A percentile compares a stretch with the other conserved stretches of the same genome.
phyloP scores from a whole-genome alignment of 2,797 vertebrate genomes.

The Monodelphis domestica region DNA sequence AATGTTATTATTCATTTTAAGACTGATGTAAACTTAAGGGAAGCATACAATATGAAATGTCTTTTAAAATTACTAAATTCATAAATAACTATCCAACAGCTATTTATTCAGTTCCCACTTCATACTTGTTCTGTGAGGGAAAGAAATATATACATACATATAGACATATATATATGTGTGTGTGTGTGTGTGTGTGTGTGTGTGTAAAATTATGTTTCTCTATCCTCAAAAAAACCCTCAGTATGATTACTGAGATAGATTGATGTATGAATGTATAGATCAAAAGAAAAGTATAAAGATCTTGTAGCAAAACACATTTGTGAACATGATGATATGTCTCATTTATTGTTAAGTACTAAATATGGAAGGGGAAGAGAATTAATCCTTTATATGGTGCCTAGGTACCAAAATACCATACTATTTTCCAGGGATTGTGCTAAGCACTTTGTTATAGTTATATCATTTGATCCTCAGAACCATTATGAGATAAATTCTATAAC shows the following conservation, averaged over 20 bases:
- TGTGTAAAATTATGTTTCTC: no score
- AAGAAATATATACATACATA: not conserved
- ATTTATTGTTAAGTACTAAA: not conserved
- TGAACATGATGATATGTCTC: not conserved
- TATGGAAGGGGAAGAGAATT: not conserved
- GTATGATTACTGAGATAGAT: not conserved
- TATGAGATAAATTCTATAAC: not conserved
- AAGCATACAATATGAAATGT: not conserved
- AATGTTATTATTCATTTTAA: not conserved
- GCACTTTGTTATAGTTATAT: not conserved
- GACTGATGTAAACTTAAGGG: not conserved
- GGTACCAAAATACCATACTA: no score
- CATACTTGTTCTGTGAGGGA: not conserved
- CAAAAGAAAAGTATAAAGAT: not conserved
- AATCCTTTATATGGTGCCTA: not conserved
- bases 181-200: no score
- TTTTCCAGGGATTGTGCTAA: not conserved
- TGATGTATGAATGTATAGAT: not conserved
- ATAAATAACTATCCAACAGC: not conserved
- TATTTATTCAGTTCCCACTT: not conserved
- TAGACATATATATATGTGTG: no score
- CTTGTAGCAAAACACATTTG: not conserved
- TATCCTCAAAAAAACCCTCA: not conserved
- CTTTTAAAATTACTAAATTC: not conserved
- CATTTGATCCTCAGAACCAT: not conserved